Conservation (phyloP, 2,113 vertebrate genomes). For the Lipophrys pholis region DNA sequence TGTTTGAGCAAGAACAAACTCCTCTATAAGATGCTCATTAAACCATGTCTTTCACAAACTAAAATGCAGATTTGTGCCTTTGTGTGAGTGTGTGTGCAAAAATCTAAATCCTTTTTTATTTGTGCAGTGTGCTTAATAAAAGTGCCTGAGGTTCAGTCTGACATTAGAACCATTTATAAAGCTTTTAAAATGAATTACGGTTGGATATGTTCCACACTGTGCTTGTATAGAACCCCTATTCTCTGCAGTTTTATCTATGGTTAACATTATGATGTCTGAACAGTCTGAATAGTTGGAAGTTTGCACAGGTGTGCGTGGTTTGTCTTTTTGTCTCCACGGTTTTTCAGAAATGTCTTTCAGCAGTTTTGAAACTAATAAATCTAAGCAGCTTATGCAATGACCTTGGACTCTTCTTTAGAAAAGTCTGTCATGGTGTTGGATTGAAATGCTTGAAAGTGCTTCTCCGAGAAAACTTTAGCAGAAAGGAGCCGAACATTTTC, state of each 20-base stretch:
- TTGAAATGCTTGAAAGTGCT: slow-evolving; percentile 20
- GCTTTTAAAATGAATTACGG: too few species aligned
- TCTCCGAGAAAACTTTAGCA: slow-evolving; percentile 1
- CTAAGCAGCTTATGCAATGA: slow-evolving; percentile 11
- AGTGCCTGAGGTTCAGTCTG: not conserved
- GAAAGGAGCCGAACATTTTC: not conserved
- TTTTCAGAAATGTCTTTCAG: slow-evolving; percentile 16
- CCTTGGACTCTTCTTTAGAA: slow-evolving; percentile 20
- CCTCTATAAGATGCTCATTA: not conserved
- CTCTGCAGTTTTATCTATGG: too few species aligned
- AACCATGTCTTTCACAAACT: not conserved
- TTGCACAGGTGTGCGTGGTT: not conserved
- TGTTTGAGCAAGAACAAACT: not conserved
- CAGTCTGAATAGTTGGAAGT: not conserved
- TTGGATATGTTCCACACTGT: too few species aligned
- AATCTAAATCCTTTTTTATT: not conserved
- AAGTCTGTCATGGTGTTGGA: slow-evolving; percentile 19
- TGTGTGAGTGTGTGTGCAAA: not conserved
- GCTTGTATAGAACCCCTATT: too few species aligned
- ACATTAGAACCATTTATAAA: too few species aligned
- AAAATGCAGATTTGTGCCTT: too few species aligned
- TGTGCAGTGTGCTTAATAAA: not conserved
- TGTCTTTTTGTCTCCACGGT: not conserved
- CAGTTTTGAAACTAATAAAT: slow-evolving; percentile 34
- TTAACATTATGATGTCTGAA: too few species aligned